phyloP scores from a whole-genome alignment of 2,113 vertebrate genomes.

The Typhlomys cinereus region DNA sequence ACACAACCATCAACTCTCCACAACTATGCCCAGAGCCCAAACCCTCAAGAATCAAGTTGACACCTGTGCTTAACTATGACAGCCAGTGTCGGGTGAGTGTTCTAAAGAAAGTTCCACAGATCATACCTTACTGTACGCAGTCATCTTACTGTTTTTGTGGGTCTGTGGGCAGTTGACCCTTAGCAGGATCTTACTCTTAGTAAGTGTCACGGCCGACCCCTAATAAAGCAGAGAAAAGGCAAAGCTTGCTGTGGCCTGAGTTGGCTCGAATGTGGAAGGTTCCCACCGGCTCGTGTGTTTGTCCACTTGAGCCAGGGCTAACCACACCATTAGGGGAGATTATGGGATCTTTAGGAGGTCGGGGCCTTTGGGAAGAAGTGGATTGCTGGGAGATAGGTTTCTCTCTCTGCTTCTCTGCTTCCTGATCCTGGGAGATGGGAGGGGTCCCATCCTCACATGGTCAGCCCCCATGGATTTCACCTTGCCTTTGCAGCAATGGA shows the following conservation, averaged over 20 bases:
- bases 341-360: not conserved
- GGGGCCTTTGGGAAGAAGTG: not conserved
- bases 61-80: too few species aligned
- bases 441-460: not conserved
- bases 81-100: not conserved
- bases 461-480: not conserved
- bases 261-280: not conserved
- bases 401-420: not conserved
- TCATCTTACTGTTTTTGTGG: not conserved
- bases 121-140: not conserved
- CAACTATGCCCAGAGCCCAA: too few species aligned
- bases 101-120: not conserved
- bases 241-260: not conserved
- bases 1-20: too few species aligned
- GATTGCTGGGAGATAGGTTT: not conserved
- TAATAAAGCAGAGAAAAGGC: not conserved
- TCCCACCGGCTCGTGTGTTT: not conserved
- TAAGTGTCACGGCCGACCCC: not conserved
- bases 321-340: not conserved
- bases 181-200: not conserved
- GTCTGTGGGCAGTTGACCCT: not conserved
- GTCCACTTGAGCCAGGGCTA: not conserved
- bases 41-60: too few species aligned
- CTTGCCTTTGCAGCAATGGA: too few species aligned
- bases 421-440: not conserved